Evolutionary conservation across 2,113 vertebrate genomes (phyloP).

Genomic region (Athene cunicularia): DNA sequence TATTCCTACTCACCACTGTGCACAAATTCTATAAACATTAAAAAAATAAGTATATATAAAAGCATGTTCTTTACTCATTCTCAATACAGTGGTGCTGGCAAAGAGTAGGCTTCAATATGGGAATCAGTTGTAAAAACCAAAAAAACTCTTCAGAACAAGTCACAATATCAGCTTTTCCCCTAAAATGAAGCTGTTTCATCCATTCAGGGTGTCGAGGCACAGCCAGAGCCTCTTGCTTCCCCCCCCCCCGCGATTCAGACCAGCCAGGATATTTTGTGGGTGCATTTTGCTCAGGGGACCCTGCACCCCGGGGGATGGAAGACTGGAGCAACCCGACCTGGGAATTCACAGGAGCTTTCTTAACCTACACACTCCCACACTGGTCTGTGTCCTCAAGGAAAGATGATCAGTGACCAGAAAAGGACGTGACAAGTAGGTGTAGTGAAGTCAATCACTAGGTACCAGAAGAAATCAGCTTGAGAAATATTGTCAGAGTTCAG

Average conservation of each 20-base stretch:
- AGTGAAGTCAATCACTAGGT: neutral
- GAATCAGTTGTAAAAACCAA: neutral
- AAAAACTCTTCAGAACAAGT: neutral
- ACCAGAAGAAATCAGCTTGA: neutral
- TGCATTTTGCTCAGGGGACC: neutral
- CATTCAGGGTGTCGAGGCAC: neutral
- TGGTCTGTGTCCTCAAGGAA: neutral
- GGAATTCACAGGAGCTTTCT: neutral
- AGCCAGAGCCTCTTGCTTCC: neutral
- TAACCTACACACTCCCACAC: neutral
- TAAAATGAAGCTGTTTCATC: neutral
- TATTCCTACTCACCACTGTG: neutral
- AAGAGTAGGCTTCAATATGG: neutral
- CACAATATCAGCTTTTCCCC: neutral
- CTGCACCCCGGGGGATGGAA: neutral
- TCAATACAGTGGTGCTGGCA: neutral
- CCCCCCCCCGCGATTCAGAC: fast-evolving
- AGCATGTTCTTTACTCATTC: neutral
- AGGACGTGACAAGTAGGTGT: neutral
- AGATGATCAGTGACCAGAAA: neutral
- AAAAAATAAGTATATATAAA: slow-evolving; percentile 37
- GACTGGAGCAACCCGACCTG: neutral
- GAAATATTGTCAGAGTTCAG: neutral
- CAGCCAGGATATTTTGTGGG: neutral
- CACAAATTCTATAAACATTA: neutral